Conservation (phyloP, 2,113 vertebrate species). For the Phaetusa simplex region DNA sequence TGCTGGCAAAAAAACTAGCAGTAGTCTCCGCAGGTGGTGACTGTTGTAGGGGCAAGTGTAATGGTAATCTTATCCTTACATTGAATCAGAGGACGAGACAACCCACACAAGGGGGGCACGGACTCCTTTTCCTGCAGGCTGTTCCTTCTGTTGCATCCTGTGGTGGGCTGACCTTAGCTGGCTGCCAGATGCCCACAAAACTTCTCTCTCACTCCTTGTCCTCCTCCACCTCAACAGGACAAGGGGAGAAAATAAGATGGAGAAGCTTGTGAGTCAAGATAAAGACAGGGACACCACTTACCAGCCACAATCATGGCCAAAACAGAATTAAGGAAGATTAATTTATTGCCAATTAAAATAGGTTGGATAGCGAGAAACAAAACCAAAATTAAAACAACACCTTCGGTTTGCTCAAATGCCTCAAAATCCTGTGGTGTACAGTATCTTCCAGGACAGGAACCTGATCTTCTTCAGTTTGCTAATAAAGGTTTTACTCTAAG, state of each 20-base stretch:
- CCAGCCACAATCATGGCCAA: neutral
- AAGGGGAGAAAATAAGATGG: neutral
- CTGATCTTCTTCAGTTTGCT: neutral
- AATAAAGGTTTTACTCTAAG: neutral
- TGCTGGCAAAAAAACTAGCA: neutral
- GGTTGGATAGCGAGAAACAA: neutral
- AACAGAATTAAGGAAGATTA: neutral
- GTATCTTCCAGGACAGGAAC: neutral
- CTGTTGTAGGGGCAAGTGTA: neutral
- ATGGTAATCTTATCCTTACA: neutral
- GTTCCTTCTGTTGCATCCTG: neutral
- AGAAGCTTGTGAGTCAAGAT: neutral
- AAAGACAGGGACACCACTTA: neutral
- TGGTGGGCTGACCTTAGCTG: neutral
- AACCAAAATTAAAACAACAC: neutral
- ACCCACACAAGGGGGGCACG: rapidly evolving
- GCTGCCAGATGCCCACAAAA: neutral
- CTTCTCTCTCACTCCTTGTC: neutral
- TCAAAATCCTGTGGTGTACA: neutral
- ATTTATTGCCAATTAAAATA: neutral
- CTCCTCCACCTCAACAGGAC: neutral
- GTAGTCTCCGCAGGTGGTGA: neutral
- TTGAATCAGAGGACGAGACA: neutral
- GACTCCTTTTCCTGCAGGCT: neutral
- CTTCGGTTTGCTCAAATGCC: neutral